Evolutionary conservation across 2,797 vertebrate species (phyloP).

Genomic region (Corythornis leucogaster): DNA sequence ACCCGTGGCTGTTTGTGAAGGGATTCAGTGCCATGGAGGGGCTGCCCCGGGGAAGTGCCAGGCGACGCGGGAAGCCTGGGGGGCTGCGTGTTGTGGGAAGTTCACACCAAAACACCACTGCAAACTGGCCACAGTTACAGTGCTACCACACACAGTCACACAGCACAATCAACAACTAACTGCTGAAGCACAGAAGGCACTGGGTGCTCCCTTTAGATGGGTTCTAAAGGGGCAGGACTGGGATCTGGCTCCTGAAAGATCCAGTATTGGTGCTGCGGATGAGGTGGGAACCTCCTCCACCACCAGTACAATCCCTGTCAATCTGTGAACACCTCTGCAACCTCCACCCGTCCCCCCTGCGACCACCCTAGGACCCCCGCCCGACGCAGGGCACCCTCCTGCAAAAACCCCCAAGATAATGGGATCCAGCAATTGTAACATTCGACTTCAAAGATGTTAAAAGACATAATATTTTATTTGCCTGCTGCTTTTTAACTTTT

Average conservation of each 20-base stretch:
- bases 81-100: not conserved
- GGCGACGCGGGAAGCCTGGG: not conserved
- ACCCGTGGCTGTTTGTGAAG: constrained; percentile 9
- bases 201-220: not conserved
- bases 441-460: constrained; percentile 46
- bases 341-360: not conserved
- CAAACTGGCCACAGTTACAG: constrained; percentile 6
- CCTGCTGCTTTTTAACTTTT: constrained; percentile 53
- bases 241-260: not conserved
- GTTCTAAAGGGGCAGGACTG: not conserved
- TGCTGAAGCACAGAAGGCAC: not conserved
- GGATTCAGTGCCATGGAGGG: not conserved
- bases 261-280: not conserved
- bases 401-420: not conserved
- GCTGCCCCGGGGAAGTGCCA: not conserved
- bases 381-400: not conserved
- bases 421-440: not conserved
- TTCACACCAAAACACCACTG: constrained; percentile 23
- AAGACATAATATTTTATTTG: constrained; percentile 55
- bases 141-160: not conserved
- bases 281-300: not conserved
- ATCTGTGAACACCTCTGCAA: not conserved
- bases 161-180: constrained; percentile 8
- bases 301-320: not conserved
- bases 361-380: not conserved